Percentiles rank a stretch among this genome's conserved stretches.
These are phyloP conservation scores for Drosophila mulleri DNA, from an alignment of 2,888 invertebrate species.

Conservation along the genomic window DNA sequence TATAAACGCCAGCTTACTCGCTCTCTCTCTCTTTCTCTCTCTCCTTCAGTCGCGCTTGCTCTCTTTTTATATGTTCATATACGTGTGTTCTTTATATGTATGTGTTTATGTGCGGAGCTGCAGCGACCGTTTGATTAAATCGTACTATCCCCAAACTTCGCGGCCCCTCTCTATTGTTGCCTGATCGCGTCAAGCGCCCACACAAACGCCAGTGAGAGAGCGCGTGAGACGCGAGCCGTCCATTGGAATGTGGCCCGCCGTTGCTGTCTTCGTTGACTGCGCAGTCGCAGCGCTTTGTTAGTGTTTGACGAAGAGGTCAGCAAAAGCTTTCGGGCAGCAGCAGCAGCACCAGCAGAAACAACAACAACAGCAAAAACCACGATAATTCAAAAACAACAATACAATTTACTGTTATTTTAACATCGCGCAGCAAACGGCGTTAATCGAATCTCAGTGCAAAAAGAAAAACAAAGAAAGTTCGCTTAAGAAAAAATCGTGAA, in stretches of 20 bases:
- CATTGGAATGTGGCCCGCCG: slow-evolving; percentile 70
- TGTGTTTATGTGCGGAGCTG: slow-evolving; percentile 32
- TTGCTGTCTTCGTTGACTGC: slow-evolving; percentile 65
- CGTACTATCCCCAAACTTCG: slow-evolving; percentile 49
- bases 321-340: slow-evolving; percentile 44
- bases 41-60: slow-evolving; percentile 24
- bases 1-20: slow-evolving; percentile 36
- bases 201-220: slow-evolving; percentile 57
- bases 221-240: slow-evolving; percentile 36
- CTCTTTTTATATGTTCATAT: slow-evolving; percentile 22
- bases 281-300: slow-evolving; percentile 73
- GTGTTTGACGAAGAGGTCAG: slow-evolving; percentile 73
- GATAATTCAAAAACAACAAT: slow-evolving; percentile 52
- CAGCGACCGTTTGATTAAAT: slow-evolving; percentile 72
- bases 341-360: slow-evolving; percentile 19
- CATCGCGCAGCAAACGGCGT: slow-evolving; percentile 27
- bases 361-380: slow-evolving; percentile 39
- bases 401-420: slow-evolving; percentile 59
- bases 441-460: slow-evolving; percentile 48
- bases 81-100: slow-evolving; percentile 16
- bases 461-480: slow-evolving; percentile 49
- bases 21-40: slow-evolving; percentile 28
- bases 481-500: slow-evolving; percentile 20
- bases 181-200: slow-evolving; percentile 45
- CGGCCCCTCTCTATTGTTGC: slow-evolving; percentile 9